These are phyloP conservation scores for Colletes latitarsis DNA, from an alignment of 1,140 invertebrate species.

Conservation along the genomic window DNA sequence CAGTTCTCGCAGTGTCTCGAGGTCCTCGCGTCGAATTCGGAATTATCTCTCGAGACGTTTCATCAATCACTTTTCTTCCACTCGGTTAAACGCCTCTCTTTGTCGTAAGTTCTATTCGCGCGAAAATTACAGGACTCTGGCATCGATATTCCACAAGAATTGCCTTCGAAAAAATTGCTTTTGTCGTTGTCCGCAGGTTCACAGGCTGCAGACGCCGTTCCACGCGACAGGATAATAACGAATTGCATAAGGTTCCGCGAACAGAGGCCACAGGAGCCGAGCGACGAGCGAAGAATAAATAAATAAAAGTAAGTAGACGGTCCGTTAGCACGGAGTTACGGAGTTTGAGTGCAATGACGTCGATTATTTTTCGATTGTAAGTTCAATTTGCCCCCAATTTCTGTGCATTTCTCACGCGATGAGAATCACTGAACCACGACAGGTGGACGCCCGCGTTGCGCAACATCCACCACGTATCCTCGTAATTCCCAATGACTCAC, in stretches of 20 bases:
- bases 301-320: slow-evolving; percentile 24
- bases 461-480: neutral
- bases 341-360: too few relatives aligned
- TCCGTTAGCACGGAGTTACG: neutral
- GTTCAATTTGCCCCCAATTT: neutral
- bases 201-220: neutral
- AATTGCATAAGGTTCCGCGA: slow-evolving; percentile 10
- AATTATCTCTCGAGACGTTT: neutral
- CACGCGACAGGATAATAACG: neutral
- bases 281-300: slow-evolving; percentile 13
- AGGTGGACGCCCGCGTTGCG: slow-evolving; percentile 15
- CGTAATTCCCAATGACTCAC: neutral
- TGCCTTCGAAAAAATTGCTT: neutral
- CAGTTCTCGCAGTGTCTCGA: neutral
- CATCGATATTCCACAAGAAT: neutral
- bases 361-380: too few relatives aligned
- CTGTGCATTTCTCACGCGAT: neutral
- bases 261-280: neutral
- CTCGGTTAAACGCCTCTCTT: neutral
- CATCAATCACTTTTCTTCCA: too few relatives aligned
- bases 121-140: neutral
- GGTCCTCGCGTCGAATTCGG: neutral
- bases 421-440: slow-evolving; percentile 19
- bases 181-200: neutral
- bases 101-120: too few relatives aligned